Conservation (phyloP, 2,888 invertebrate species). For the Piscicola geometra region DNA sequence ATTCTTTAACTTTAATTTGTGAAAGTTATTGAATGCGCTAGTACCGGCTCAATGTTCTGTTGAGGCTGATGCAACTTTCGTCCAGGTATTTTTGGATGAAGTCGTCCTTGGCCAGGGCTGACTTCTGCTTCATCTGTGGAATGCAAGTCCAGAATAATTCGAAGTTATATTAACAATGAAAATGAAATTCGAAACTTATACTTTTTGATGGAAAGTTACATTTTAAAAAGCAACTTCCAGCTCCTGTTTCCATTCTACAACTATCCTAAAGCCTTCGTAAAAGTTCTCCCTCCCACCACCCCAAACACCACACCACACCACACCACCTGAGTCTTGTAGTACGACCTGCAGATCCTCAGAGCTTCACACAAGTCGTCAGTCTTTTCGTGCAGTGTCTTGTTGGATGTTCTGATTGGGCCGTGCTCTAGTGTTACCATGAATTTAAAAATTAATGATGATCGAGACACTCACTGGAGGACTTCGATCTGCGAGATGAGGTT, state of each 20-base stretch:
- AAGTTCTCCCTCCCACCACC: neutral
- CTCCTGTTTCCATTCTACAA: too few species aligned
- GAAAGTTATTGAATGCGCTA: too few species aligned
- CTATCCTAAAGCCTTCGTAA: too few species aligned
- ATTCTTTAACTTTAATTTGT: neutral
- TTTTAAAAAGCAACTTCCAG: too few species aligned
- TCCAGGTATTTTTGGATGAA: conserved; percentile 24
- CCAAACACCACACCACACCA: neutral
- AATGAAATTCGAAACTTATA: too few species aligned
- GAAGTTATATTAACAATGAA: too few species aligned
- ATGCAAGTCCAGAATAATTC: too few species aligned
- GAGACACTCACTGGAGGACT: conserved; percentile 19
- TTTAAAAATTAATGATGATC: too few species aligned
- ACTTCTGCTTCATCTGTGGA: conserved; percentile 20
- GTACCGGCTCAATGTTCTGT: too few species aligned
- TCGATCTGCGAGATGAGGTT: conserved; percentile 23
- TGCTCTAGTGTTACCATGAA: too few species aligned
- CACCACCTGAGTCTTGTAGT: conserved; percentile 44
- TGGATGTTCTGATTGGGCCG: conserved; percentile 62
- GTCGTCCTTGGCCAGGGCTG: conserved; percentile 15
- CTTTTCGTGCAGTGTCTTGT: conserved; percentile 61
- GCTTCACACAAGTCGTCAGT: conserved; percentile 61
- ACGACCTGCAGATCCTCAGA: conserved; percentile 51
- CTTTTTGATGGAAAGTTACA: too few species aligned
- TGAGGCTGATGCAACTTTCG: conserved; percentile 14